These are phyloP conservation scores for Enteromius radiatus DNA, from an alignment of 2,797 vertebrate species.

Conservation along the genomic window DNA sequence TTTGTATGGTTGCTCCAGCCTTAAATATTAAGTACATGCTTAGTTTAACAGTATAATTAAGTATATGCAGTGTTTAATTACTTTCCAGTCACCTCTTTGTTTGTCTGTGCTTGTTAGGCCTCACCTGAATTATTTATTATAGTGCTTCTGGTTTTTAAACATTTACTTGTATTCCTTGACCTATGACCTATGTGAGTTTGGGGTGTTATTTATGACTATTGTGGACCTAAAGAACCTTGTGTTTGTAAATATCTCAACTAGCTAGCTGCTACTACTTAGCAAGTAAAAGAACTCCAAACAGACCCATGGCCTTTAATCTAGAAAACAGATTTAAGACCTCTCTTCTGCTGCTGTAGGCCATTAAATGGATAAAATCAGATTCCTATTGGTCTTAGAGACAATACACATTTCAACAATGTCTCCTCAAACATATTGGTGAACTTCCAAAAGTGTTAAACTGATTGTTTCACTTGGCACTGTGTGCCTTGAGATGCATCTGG, in stretches of 20 bases:
- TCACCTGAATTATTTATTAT: neutral
- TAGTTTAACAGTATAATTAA: neutral
- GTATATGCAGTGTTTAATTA: neutral
- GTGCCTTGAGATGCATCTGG: constrained; percentile 1
- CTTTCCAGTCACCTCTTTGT: neutral
- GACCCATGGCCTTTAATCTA: neutral
- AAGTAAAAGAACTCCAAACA: neutral
- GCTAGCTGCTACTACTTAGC: neutral
- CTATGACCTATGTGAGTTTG: neutral
- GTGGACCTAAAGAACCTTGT: too few relatives aligned
- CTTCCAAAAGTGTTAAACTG: constrained; percentile 8
- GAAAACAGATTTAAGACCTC: neutral
- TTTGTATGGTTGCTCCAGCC: neutral
- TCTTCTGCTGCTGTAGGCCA: neutral
- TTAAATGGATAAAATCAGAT: neutral
- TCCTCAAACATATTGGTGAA: neutral
- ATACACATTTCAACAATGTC: neutral
- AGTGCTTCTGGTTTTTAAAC: neutral
- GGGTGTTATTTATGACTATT: neutral
- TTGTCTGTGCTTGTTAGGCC: neutral
- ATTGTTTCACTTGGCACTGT: constrained; percentile 4
- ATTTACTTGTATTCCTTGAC: neutral
- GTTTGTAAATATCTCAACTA: neutral
- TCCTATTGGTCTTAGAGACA: neutral
- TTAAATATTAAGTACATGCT: neutral